Evolutionary conservation across 2,113 vertebrate genomes (phyloP), one percentile per base, ranked within the genome.

Genomic region (Glareola pratincola): DNA sequence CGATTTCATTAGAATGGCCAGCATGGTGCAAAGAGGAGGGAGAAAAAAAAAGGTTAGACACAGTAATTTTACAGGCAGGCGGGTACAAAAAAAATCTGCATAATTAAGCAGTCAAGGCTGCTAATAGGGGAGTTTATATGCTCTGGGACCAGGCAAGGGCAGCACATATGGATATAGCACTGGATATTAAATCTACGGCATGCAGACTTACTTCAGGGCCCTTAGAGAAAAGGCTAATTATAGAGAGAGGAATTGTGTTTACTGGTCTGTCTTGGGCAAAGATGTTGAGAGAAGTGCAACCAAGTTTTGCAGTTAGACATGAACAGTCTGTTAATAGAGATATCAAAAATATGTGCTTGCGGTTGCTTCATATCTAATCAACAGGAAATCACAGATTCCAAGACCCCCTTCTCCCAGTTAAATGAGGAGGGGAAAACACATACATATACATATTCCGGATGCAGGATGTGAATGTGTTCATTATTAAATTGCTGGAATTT

Each of bases 81-180:
- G 98, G 98, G 98, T 98, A 98, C 98, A 98, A 98, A 98, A 98
- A 98, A 98, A 98, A 98, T 99, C 98, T 99, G 98, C 98, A 99
- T 98, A 99, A 99, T 99, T 99, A 99, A 98, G 98, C 98, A 98
- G 98, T 98, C 98, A 98, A 98, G 98, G 97, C 98, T 98, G 98
- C 98, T 99, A 98, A 98, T 98, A 98, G 98, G 98, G 98, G 98
- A 98, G 98, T 98, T 98, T 98, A 98, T 98, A 98, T 98, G 98
- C 98, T 98, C 96, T 98, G 98, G 98, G 98, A 98, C 98, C 98
- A 98, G 98, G 98, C 98, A 98, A 98, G 98, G 98, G 98, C 98
- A 98, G 98, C 98, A 97, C 98, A 98, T 99, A 98, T 98, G 98
- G 98, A 98, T 98, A 98, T 98, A 98, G 98, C 98, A 97, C 98